phyloP scores from a whole-genome alignment of 64 coral and sea anemone species.

The Montipora foliosa region DNA sequence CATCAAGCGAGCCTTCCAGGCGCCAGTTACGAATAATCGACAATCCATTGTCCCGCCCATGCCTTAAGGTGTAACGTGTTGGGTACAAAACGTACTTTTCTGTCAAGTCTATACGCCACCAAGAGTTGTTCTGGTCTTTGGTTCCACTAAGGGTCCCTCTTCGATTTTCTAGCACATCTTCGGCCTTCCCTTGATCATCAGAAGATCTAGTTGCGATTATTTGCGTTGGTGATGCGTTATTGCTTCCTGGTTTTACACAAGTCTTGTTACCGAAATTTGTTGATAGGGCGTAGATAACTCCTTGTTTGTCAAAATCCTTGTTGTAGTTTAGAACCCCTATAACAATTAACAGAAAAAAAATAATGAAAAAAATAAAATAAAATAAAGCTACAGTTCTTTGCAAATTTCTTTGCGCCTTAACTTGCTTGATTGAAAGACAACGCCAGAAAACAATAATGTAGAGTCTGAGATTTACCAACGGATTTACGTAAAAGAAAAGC shows the following conservation, averaged over 20 bases:
- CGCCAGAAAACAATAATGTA: too few relatives aligned
- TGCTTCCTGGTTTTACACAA: not conserved
- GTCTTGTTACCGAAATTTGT: constrained; percentile 70
- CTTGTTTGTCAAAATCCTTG: constrained; percentile 80
- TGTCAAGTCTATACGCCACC: constrained; percentile 85
- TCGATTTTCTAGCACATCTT: too few relatives aligned
- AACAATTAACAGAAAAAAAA: not conserved
- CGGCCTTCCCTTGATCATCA: not conserved
- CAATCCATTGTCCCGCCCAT: constrained; percentile 80
- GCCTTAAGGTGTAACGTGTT: constrained; percentile 66
- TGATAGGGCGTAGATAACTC: constrained; percentile 75
- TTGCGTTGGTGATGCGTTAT: not conserved
- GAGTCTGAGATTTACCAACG: too few relatives aligned
- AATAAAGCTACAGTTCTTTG: too few relatives aligned
- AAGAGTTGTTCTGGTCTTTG: constrained; percentile 73
- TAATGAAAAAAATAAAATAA: not conserved
- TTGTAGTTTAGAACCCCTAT: constrained; percentile 86
- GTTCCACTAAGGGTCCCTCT: constrained; percentile 74
- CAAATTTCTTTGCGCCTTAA: too few relatives aligned
- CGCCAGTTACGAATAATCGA: constrained; percentile 81
- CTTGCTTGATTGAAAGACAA: too few relatives aligned
- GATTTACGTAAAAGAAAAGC: too few relatives aligned
- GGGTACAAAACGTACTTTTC: constrained; percentile 65
- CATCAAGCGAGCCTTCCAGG: constrained; percentile 80
- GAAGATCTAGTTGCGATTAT: constrained; percentile 71